Conservation (phyloP, 2,888 invertebrate genomes). For the Axea sp. region DNA sequence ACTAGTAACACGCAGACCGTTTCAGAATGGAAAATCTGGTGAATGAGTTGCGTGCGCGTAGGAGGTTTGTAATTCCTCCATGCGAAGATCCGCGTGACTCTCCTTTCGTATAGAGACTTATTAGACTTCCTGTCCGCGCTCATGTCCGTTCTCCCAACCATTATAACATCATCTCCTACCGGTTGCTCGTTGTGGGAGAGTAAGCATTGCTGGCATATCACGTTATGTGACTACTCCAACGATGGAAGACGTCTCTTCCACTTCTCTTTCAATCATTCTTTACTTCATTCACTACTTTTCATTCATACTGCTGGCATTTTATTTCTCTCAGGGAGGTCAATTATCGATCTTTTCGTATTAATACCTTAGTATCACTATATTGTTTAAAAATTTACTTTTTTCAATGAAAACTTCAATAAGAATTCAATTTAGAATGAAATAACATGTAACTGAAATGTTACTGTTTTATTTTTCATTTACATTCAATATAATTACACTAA, state of each 20-base stretch:
- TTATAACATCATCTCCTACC: conserved; percentile 78
- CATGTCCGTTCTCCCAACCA: conserved; percentile 76
- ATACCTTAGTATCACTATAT: too few relatives aligned
- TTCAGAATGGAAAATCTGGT: conserved; percentile 58
- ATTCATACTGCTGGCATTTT: conserved; percentile 49
- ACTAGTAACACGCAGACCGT: conserved; percentile 10
- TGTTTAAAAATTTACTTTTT: too few relatives aligned
- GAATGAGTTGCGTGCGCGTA: conserved; percentile 76
- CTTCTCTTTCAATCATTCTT: conserved; percentile 29
- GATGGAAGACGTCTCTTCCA: conserved; percentile 56
- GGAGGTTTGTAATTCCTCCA: conserved; percentile 76
- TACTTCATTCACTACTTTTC: conserved; percentile 55
- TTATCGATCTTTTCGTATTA: too few relatives aligned
- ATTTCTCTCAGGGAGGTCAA: conserved; percentile 5
- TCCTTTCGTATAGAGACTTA: conserved; percentile 69
- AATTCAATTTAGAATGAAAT: too few relatives aligned
- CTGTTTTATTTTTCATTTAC: too few relatives aligned
- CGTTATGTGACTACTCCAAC: conserved; percentile 63
- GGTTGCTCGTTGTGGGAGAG: conserved; percentile 78
- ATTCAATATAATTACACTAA: too few relatives aligned
- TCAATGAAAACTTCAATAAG: too few relatives aligned
- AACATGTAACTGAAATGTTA: too few relatives aligned
- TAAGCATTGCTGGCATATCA: conserved; percentile 77
- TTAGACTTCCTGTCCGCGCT: conserved; percentile 77
- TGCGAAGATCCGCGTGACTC: conserved; percentile 78